phyloP scores from a whole-genome alignment of 2,888 invertebrate genomes.

The Apamea anceps region DNA sequence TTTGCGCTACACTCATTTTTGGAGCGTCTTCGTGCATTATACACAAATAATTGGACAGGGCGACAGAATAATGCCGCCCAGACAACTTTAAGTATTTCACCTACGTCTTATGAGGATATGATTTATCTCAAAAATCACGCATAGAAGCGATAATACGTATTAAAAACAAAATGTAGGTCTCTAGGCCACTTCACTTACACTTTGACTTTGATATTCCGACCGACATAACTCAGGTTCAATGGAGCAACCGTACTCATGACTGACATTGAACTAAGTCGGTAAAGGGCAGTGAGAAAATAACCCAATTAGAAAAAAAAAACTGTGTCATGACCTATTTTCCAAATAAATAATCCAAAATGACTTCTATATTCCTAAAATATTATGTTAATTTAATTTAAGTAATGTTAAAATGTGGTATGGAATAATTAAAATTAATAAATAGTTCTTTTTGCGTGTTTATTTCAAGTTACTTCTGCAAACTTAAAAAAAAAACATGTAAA shows the following conservation, averaged over 20 bases:
- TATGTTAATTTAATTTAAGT: conserved; percentile 32
- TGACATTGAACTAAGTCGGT: conserved; percentile 91
- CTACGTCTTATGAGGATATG: conserved; percentile 85
- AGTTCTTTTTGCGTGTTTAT: conserved; percentile 71
- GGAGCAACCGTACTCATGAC: conserved; percentile 92
- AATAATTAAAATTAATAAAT: conserved; percentile 63
- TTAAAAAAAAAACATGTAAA: conserved; percentile 79
- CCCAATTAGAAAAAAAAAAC: conserved; percentile 82
- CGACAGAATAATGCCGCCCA: conserved; percentile 78
- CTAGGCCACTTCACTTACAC: conserved; percentile 96
- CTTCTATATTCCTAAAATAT: conserved; percentile 30
- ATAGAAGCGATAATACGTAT: conserved; percentile 79
- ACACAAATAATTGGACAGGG: conserved; percentile 86
- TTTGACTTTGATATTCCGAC: conserved; percentile 95
- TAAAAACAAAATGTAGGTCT: conserved; percentile 94
- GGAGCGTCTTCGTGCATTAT: conserved; percentile 93
- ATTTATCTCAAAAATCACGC: conserved; percentile 91
- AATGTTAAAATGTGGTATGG: conserved; percentile 11
- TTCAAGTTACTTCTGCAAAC: conserved; percentile 64
- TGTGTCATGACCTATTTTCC: conserved; percentile 85
- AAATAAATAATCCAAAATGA: conserved; percentile 54
- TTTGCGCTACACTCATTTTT: conserved; percentile 92
- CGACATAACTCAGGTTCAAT: conserved; percentile 93
- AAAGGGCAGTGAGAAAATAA: conserved; percentile 89
- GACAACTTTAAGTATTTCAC: conserved; percentile 80